Evolutionary conservation across 2,797 vertebrate species (phyloP).

Genomic region (Threskiornis aethiopicus): DNA sequence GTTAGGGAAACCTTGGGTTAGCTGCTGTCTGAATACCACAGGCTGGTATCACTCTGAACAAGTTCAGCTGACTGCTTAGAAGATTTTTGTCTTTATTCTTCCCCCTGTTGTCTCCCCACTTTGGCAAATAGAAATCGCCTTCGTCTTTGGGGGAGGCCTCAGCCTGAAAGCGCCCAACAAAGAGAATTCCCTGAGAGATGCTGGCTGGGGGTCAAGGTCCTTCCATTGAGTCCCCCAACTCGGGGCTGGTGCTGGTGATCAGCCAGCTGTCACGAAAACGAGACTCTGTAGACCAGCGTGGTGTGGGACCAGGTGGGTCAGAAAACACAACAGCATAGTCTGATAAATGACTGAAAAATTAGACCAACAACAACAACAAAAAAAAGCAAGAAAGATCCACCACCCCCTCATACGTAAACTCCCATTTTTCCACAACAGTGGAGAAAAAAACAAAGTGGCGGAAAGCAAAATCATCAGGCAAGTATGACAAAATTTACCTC

Average conservation of each 20-base stretch:
- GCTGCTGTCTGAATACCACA: not conserved
- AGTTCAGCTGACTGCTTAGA: constrained; percentile 50
- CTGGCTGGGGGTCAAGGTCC: constrained; percentile 4
- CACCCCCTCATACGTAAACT: not conserved
- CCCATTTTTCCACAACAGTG: not conserved
- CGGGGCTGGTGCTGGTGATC: not conserved
- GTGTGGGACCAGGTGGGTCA: not conserved
- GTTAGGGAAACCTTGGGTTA: constrained; percentile 69
- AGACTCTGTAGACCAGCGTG: not conserved
- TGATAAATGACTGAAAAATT: not conserved
- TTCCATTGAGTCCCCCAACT: not conserved
- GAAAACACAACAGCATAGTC: not conserved
- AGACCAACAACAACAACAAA: not conserved
- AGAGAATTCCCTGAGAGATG: not conserved
- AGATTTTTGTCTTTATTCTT: constrained; percentile 20
- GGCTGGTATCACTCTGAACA: constrained; percentile 31
- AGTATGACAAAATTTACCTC: not conserved
- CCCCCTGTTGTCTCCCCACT: constrained; percentile 9
- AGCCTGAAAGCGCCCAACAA: constrained; percentile 14
- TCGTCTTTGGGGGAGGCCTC: not conserved
- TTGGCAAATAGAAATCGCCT: constrained; percentile 35
- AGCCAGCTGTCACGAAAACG: not conserved
- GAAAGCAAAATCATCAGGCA: not conserved
- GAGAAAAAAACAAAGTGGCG: not conserved
- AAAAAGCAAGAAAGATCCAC: not conserved